These are phyloP conservation scores for Paraescarpia echinospica DNA, from an alignment of 1,140 invertebrate species.

Conservation along the genomic window DNA sequence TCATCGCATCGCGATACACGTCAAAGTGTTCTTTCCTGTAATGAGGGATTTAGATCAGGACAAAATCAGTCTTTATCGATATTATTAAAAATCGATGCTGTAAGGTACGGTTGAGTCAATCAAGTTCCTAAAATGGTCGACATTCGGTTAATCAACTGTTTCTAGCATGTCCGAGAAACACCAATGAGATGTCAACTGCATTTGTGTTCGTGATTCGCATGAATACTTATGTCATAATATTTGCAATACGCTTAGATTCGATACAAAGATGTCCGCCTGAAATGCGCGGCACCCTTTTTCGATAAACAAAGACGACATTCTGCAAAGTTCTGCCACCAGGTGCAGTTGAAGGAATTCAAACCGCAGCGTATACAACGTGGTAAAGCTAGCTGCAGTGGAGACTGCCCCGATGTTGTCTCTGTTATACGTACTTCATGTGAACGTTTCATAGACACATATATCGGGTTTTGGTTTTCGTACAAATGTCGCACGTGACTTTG, in stretches of 20 bases:
- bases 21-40: neutral
- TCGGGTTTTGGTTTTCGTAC: conserved; percentile 25
- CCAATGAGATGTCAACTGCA: no score
- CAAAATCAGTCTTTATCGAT: neutral
- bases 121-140: neutral
- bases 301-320: neutral
- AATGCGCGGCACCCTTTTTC: neutral
- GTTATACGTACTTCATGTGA: neutral
- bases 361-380: neutral
- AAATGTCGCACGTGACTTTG: conserved; percentile 76
- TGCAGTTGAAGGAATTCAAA: neutral
- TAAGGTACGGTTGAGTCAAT: neutral
- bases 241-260: neutral
- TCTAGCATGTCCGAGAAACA: no score
- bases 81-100: neutral
- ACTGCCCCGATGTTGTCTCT: neutral
- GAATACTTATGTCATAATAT: neutral
- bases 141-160: neutral
- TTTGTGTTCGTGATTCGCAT: no score
- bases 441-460: conserved; percentile 15
- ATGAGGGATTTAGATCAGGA: neutral
- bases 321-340: neutral
- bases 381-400: neutral
- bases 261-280: neutral
- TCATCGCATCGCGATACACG: neutral